Evolutionary conservation across 2,888 invertebrate genomes (phyloP), one percentile per base, ranked within the genome.

Genomic region (Netelia melanura): DNA sequence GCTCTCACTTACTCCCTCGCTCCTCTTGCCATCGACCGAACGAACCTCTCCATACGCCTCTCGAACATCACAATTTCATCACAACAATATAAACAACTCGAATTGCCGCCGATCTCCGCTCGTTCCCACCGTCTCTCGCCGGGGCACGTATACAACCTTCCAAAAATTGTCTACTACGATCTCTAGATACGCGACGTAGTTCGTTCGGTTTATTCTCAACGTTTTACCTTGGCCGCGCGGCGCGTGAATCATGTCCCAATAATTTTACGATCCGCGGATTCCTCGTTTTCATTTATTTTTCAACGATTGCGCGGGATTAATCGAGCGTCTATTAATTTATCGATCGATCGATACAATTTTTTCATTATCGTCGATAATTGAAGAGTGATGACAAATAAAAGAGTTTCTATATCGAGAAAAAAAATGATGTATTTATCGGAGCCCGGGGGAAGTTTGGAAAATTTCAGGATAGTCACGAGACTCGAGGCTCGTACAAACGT

Each of bases 41-140:
- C 83, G 71, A 71, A 68, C 25, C 44, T 44, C 75, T 23, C 71
- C 80, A 75, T 76, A 83, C 83, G 81, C 77, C 43, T 86, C 84
- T 85, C 79, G 70, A 84, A 87, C 87, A 85, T 88, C 87, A 87
- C 89, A 88, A 89, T 89, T 90, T 89, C 89, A 89, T 90, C 89
- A 87, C 87, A 89, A 90, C 88, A 87, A 90, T 90, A 90, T 89
- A 88, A 90, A 90, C 87, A 89, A 88, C 86, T 83, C 83, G 81
- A 81, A 38, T 5, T 78, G 48, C 67, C 56, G 25, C 65, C 65
- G 65, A 65, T 76, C 67, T 70, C 52, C 67, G 38, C 6, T 56
- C 77, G 52, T 72, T 25, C 21, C 21, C 67, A 44, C 17, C 58
- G 38, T 76, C 14, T 30, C 62, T 11, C 38, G 30, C 23, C 54